Evolutionary conservation across 2,888 invertebrate species (phyloP), one percentile per base, ranked within the genome.

Genomic region (Dryococelus australis): DNA sequence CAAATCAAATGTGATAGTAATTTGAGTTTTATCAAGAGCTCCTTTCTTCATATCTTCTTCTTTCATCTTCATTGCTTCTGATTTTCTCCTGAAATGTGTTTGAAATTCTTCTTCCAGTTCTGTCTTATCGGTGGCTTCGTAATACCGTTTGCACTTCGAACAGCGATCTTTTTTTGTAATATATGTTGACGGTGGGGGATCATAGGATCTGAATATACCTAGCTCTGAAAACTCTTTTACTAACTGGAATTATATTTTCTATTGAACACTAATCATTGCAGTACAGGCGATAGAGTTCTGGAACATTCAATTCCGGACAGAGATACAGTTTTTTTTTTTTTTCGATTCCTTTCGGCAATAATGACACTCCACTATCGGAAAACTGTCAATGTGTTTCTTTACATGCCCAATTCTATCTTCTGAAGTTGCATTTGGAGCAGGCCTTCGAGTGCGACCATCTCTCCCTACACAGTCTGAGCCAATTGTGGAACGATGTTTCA

Each of bases 101-200:
- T 83, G 83, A 83, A 83, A 83, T 83, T 83, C 12, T 83, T 83
- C 27, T 83, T n/a, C n/a, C n/a, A n/a, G n/a, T 83, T 28, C 83
- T 20, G 4, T 83, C 24, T 28, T 27, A 27, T 83, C 83, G 10
- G 28, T 83, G 28, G 83, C 83, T 83, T 83, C 83, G 26, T 83
- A 83, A 83, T 83, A 83, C 26, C 16, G 27, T 83, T 27, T 83
- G 27, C 83, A 83, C 9, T 83, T 83, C 20, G 83, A 26, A 83
- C 83, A 27, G 43, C 28, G 83, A 83, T 27, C n/a, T 0, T 43
- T 83, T 83, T 83, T 83, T 6, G 83, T 26, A 83, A 28, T 43
- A 24, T 83, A 83, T 83, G 28, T 83, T 24, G 28, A 83, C 43
- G 26, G 3, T 83, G 83, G 27, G 0, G 83, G 83, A 27, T 83